Conservation (phyloP, 2,113 vertebrate species). For the Proterorhinus semilunaris region DNA sequence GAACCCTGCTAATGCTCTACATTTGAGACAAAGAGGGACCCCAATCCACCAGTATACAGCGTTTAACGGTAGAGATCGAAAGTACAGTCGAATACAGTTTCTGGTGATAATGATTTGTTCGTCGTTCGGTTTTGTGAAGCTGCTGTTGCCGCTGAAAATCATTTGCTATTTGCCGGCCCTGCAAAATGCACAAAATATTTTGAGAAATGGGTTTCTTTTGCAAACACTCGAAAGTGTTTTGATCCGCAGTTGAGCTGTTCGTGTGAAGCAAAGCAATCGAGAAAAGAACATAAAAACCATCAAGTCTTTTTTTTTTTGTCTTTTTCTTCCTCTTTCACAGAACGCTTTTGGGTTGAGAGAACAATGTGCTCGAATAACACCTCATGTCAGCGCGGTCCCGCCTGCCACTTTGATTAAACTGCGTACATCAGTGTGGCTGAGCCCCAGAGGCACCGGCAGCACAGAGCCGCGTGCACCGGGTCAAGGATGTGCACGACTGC, state of each 20-base stretch:
- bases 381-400: constrained; percentile 36
- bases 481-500: constrained; percentile 44
- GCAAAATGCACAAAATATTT: background rate
- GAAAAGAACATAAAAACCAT: background rate
- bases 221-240: background rate
- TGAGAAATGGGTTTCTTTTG: background rate
- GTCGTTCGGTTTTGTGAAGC: background rate
- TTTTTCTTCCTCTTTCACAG: no score
- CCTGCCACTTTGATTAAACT: constrained; percentile 64
- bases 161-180: background rate
- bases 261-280: background rate
- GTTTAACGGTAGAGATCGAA: no score
- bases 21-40: no score
- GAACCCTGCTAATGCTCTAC: no score
- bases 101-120: background rate
- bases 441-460: constrained; percentile 43
- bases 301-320: background rate
- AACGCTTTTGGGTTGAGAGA: constrained; percentile 23
- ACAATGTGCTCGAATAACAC: constrained; percentile 48
- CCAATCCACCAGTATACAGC: no score
- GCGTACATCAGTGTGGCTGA: constrained; percentile 39
- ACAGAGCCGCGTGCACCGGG: constrained; percentile 28
- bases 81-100: no score
- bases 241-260: background rate
- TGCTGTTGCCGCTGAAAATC: background rate